Conservation (phyloP, 2,888 invertebrate genomes). For the Noctua comes region DNA sequence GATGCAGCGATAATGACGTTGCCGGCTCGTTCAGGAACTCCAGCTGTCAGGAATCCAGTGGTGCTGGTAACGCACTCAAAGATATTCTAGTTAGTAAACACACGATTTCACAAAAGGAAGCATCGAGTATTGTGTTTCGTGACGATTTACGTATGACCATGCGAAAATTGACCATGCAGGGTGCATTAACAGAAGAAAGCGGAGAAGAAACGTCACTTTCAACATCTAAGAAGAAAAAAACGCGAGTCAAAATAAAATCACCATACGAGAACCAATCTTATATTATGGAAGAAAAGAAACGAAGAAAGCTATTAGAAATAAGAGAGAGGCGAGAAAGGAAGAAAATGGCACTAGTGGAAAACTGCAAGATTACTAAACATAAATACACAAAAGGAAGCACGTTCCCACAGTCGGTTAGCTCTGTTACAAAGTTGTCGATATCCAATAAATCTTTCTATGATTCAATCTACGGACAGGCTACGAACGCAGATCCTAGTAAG, state of each 20-base stretch:
- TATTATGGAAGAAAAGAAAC: constrained; percentile 82
- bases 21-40: constrained; percentile 35
- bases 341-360: constrained; percentile 81
- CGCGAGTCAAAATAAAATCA: constrained; percentile 81
- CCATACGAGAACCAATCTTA: constrained; percentile 85
- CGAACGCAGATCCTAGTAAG: constrained; percentile 64
- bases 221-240: constrained; percentile 72
- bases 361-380: constrained; percentile 78
- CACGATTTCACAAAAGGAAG: constrained; percentile 61
- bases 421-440: constrained; percentile 86
- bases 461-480: constrained; percentile 83
- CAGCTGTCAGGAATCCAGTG: constrained; percentile 59
- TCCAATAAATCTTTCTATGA: constrained; percentile 87
- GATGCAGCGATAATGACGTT: constrained; percentile 35
- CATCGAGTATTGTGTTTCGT: constrained; percentile 65
- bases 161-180: constrained; percentile 75
- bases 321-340: constrained; percentile 82
- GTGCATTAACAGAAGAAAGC: constrained; percentile 77
- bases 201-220: constrained; percentile 68
- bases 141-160: constrained; percentile 77
- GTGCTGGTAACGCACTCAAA: constrained; percentile 61
- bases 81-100: constrained; percentile 55
- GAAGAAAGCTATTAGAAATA: constrained; percentile 83
- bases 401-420: constrained; percentile 81
- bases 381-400: constrained; percentile 75